phyloP scores from a whole-genome alignment of 2,888 invertebrate species.

The Electrophaes corylata region DNA sequence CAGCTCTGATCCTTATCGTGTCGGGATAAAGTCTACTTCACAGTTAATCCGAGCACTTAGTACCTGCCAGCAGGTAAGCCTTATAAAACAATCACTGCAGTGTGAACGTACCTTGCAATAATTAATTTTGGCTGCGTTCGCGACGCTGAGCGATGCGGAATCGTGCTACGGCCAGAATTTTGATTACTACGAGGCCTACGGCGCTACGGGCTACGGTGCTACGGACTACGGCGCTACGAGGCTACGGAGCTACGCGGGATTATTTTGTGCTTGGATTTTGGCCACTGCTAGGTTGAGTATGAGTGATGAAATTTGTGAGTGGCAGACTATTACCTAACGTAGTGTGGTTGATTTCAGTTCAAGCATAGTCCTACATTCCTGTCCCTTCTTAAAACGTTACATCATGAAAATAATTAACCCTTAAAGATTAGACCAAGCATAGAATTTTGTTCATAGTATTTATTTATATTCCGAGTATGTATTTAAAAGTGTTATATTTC shows the following conservation, averaged over 20 bases:
- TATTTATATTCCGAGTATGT: too few species aligned
- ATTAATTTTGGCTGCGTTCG: constrained; percentile 60
- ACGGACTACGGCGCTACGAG: constrained; percentile 23
- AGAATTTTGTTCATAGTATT: too few species aligned
- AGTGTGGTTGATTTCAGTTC: too few species aligned
- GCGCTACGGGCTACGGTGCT: constrained; percentile 43
- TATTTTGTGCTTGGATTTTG: not conserved
- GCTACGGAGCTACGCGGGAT: not conserved
- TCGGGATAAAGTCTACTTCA: constrained; percentile 29
- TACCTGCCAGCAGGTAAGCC: constrained; percentile 39
- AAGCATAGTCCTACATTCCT: too few species aligned
- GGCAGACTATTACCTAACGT: not conserved
- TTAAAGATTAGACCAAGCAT: too few species aligned
- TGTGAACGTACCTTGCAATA: constrained; percentile 42
- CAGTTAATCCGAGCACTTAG: constrained; percentile 27
- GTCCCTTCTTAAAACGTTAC: too few species aligned
- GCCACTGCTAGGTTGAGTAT: not conserved
- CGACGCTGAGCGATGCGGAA: constrained; percentile 56
- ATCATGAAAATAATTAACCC: too few species aligned
- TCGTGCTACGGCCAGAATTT: constrained; percentile 61
- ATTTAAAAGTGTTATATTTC: too few species aligned
- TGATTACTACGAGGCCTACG: constrained; percentile 51
- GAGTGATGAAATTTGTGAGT: not conserved
- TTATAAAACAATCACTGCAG: constrained; percentile 41
- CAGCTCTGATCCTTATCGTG: constrained; percentile 24